phyloP scores from a whole-genome alignment of 2,888 invertebrate genomes.

The Macrophya annulata region DNA sequence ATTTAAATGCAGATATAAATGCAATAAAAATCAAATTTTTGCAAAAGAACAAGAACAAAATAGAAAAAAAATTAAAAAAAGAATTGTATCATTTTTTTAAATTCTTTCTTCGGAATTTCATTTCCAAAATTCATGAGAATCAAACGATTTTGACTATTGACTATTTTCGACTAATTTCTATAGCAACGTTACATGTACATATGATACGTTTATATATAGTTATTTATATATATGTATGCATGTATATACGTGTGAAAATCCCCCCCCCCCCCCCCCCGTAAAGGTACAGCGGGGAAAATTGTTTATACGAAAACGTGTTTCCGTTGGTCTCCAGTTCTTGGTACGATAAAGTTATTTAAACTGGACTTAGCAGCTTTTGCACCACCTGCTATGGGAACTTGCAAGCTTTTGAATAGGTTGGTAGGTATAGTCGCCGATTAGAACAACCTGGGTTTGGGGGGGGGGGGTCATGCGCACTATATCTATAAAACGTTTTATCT shows the following conservation, averaged over 20 bases:
- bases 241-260: not conserved
- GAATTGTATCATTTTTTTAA: too few relatives aligned
- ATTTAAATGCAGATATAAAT: too few relatives aligned
- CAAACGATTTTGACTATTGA: too few relatives aligned
- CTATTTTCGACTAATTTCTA: constrained; percentile 5
- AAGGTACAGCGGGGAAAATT: not conserved
- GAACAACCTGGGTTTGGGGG: too few relatives aligned
- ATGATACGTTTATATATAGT: not conserved
- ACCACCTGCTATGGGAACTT: constrained; percentile 58
- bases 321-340: constrained; percentile 15
- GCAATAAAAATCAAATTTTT: too few relatives aligned
- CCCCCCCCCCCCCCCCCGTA: not conserved
- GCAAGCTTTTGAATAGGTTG: not conserved
- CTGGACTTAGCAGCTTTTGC: constrained; percentile 63
- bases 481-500: not conserved
- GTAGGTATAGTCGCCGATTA: not conserved
- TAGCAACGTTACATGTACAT: not conserved
- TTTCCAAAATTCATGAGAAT: too few relatives aligned
- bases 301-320: constrained; percentile 33
- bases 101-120: too few relatives aligned
- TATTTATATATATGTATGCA: not conserved
- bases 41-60: too few relatives aligned
- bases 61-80: too few relatives aligned
- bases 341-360: constrained; percentile 70
- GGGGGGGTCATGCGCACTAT: not conserved